Evolutionary conservation across 1,140 invertebrate genomes (phyloP), one percentile per base, ranked within the genome.

Genomic region (Hycleus phaleratus): DNA sequence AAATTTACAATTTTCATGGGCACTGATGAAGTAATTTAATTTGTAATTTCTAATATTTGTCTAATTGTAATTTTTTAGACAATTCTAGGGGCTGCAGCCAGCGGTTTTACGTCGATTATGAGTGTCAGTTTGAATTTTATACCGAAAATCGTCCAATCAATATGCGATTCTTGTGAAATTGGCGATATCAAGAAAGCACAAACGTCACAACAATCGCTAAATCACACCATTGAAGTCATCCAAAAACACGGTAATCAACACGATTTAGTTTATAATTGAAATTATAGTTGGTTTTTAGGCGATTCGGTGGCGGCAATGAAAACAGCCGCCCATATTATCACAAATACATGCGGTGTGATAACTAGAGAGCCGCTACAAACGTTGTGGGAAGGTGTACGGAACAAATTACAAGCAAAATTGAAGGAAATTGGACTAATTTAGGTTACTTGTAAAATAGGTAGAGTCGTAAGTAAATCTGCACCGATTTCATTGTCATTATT

Each of bases 1-100:
- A 68, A 70, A 38, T 71, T 65, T 55, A 63, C 65, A 43, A 64
- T 71, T 18, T 68, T 71, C 51, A 69, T 71, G 60, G 69, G 67
- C 4, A 68, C 66, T n/a, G 69, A 71, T 54, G 69, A 71, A 56
- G 69, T 71, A 56, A 40, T 40, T 38, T 47, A 9, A 38, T 10
- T 24, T 11, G 9, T 2, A 18, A 38, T 26, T 44, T 44, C 26
- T 1, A 11, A 4, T 10, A 3, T 11, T 12, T 9, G 32, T 12
- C n/a, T 7, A 49, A 39, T 12, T 49, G 6, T 32, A 25, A 1
- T 49, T 38, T 65, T 65, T 47, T 49, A 70, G 68, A 60, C 62
- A 7, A 67, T 70, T 60, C 46, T 70, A 11, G 68, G 68, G 24
- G 67, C 68, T 38, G 66, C 61, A 18, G 65, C 68, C 1, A 66